These are phyloP conservation scores for Latheticus oryzae DNA, from an alignment of 2,888 invertebrate genomes.

Conservation along the genomic window DNA sequence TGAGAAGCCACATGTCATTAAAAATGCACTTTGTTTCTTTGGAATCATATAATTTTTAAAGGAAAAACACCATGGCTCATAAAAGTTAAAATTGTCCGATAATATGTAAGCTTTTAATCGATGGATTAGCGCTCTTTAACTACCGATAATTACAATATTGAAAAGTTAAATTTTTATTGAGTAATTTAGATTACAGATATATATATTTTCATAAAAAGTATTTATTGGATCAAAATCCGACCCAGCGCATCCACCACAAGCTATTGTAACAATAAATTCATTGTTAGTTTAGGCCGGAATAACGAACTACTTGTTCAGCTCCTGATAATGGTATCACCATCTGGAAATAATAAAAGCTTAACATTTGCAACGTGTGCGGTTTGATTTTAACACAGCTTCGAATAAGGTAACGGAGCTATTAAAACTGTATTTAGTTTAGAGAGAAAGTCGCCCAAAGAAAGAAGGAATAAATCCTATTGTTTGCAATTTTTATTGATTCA, in stretches of 20 bases:
- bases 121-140: too few species aligned
- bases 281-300: constrained; percentile 2
- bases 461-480: constrained; percentile 36
- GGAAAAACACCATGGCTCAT: too few species aligned
- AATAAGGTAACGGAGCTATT: constrained; percentile 33
- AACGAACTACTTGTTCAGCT: constrained; percentile 16
- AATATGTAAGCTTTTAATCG: too few species aligned
- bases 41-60: too few species aligned
- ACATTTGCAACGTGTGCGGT: constrained; percentile 32
- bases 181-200: too few species aligned
- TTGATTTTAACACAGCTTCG: constrained; percentile 25
- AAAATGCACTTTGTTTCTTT: too few species aligned
- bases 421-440: constrained; percentile 22
- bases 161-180: too few species aligned
- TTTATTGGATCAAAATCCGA: background rate
- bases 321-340: constrained; percentile 17
- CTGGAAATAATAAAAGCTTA: constrained; percentile 26
- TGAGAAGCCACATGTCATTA: constrained; percentile 17
- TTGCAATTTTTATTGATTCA: constrained; percentile 16
- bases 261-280: constrained; percentile 6
- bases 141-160: too few species aligned
- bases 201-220: too few species aligned
- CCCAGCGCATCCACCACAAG: constrained; percentile 25
- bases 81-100: too few species aligned
- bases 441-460: constrained; percentile 36